Evolutionary conservation across 2,888 invertebrate species (phyloP), one percentile per base, ranked within the genome.

Genomic region (Panopea generosa): DNA sequence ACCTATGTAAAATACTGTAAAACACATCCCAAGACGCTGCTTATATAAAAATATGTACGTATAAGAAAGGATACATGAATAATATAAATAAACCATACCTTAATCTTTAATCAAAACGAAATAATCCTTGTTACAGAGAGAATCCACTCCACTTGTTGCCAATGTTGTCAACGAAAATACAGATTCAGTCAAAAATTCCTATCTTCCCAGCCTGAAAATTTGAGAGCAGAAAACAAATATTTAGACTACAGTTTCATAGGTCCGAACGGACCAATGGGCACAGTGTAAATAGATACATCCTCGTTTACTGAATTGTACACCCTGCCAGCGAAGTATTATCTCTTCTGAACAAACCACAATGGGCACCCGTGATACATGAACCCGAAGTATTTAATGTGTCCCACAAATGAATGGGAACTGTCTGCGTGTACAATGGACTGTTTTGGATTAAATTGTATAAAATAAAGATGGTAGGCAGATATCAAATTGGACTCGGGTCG

Each of bases 301-400:
- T 24, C 45, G 40, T 16, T 59, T 45, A 40, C 40, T 57, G 33
- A 33, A 33, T 33, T 33, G 11, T 33, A 33, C 33, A 33, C 40
- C 22, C 45, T 45, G 66, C 47, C 72, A 66, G 66, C 38, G 60
- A 61, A 57, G 66, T 29, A 72, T 72, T 72, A 72, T 72, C 69
- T 61, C 57, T 26, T 52, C 60, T 47, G 40, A 60, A 69, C 33
- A 60, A 66, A 60, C 57, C 53, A 66, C 72, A 72, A 66, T 72
- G 60, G 45, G 45, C 45, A 29, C 9, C n/a, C 43, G 16, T 47
- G 72, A 72, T 55, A 72, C 53, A 47, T 53, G 72, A 72, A 55
- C 65, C 60, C 38, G 38, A 66, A 71, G 55, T 49, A 72, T 72
- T 72, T 72, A 72, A 72, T 72, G 66, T 66, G 72, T 59, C 66